A percentile compares a stretch with the other conserved stretches of the same genome.
Conservation (phyloP, 2,113 vertebrate species). For the Chloroceryle aenea region DNA sequence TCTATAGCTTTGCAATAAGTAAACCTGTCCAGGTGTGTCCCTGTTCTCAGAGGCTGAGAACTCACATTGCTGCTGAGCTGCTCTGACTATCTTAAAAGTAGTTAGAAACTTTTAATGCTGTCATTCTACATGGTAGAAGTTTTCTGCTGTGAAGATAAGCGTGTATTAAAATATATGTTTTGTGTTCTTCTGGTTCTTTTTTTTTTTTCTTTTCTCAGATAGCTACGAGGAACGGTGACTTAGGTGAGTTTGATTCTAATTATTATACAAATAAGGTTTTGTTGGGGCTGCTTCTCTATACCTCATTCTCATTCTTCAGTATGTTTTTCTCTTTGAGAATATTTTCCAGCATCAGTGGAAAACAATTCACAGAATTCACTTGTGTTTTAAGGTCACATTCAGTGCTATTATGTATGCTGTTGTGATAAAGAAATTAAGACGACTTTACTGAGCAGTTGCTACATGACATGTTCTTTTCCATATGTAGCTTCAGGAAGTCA, state of each 20-base stretch:
- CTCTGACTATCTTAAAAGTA: background rate
- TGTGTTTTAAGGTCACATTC: background rate
- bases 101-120: background rate
- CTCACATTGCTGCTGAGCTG: background rate
- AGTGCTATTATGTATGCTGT: background rate
- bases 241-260: slow-evolving; percentile 55
- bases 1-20: slow-evolving; percentile 34
- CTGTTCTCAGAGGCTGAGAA: background rate
- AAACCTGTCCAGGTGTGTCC: slow-evolving; percentile 65
- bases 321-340: background rate
- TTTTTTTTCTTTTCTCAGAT: background rate
- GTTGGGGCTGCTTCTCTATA: background rate
- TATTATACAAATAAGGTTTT: background rate
- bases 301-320: background rate
- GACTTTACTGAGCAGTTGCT: background rate
- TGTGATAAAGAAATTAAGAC: background rate
- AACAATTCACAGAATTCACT: background rate
- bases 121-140: background rate
- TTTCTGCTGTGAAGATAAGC: background rate
- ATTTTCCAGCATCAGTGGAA: background rate
- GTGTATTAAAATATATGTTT: background rate
- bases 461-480: background rate
- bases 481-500: background rate
- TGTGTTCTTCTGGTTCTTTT: background rate
- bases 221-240: slow-evolving; percentile 28